Evolutionary conservation across 2,888 invertebrate genomes (phyloP), one percentile per base, ranked within the genome.

Genomic region (Cordilura impudica): DNA sequence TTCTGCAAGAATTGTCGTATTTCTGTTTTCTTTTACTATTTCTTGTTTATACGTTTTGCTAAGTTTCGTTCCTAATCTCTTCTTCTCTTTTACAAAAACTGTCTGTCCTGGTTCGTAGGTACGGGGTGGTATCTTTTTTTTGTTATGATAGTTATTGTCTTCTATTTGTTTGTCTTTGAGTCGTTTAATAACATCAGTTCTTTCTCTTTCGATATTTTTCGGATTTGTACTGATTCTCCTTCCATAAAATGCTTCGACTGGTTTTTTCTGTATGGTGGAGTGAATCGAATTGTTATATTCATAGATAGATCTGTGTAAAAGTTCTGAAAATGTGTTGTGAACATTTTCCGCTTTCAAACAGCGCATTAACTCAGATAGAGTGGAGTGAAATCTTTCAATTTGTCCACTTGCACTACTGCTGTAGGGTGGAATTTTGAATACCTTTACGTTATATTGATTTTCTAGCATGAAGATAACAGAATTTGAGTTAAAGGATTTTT

Each of bases 31-130:
- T 47, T 66, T 56, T 8, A 72, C 45, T 67, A 45, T 69, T 58
- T 76, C 71, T 14, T 54, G n/a, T 19, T 43, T 54, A 35, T 35
- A 66, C 18, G 12, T 65, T 21, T 51, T 56, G 14, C 60, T 53
- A 2, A 78, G 43, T 23, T 78, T 65, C 0, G 54, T 70, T 43
- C 78, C 73, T 21, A 60, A 19, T 53, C 73, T 65, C 23, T 58
- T 73, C 8, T 69, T 69, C 14, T 61, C 21, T 21, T 58, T 73
- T 5, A 61, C 69, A 39, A 43, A 69, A 7, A 74, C 53, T 19
- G n/a, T 56, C 29, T 70, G 19, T 39, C 58, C 73, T 5, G 14
- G 14, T 35, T 53, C 47, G 35, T 56, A 78, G 10, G 16, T 66
- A 21, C 66, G 67, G 0, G 60, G 66, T 31, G 18, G 6, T 0